Conservation (phyloP, 1,140 invertebrate genomes). For the Drosophila orena region DNA sequence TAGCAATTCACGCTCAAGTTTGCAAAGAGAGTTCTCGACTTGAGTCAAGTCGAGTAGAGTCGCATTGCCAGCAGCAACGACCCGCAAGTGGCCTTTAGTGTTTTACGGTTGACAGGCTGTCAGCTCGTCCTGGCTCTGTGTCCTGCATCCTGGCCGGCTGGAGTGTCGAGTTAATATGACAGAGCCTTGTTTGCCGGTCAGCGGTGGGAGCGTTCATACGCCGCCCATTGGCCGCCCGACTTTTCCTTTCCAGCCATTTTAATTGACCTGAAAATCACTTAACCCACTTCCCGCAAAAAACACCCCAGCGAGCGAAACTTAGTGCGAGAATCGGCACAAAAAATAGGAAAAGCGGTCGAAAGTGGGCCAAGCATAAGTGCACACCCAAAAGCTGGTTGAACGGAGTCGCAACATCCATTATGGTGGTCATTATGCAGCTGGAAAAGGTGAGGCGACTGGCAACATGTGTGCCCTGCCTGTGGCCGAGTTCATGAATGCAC, state of each 20-base stretch:
- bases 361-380: conserved; percentile 12
- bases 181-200: conserved; percentile 65
- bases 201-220: conserved; percentile 55
- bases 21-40: conserved; percentile 46
- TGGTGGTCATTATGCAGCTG: conserved; percentile 45
- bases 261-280: conserved; percentile 81
- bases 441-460: conserved; percentile 2
- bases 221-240: conserved; percentile 58
- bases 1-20: conserved; percentile 73
- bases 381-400: conserved; percentile 3
- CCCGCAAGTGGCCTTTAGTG: conserved; percentile 61
- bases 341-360: not conserved
- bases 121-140: conserved; percentile 46
- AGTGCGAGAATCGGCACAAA: not conserved
- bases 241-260: conserved; percentile 53
- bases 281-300: conserved; percentile 52
- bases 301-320: not conserved
- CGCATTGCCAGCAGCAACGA: conserved; percentile 11
- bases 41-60: conserved; percentile 4
- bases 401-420: conserved; percentile 31
- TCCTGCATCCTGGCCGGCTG: conserved; percentile 8
- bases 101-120: conserved; percentile 59
- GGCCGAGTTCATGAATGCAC: conserved; percentile 8
- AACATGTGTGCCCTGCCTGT: conserved; percentile 13
- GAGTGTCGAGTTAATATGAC: conserved; percentile 63